These are phyloP conservation scores for Amblyraja radiata DNA, from an alignment of 2,797 vertebrate species.

Conservation along the genomic window DNA sequence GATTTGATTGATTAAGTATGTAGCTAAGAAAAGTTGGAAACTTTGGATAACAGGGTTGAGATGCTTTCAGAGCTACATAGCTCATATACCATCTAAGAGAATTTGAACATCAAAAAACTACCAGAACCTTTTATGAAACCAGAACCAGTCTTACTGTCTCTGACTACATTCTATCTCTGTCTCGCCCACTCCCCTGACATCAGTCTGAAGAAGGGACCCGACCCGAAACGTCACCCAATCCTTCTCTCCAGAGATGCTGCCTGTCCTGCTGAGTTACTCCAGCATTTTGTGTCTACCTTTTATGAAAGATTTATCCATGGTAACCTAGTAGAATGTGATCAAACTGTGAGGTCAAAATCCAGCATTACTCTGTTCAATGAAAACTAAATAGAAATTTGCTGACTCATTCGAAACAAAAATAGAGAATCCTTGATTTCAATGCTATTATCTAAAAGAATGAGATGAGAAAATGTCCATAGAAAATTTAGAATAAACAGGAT, in stretches of 20 bases:
- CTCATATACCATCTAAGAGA: background rate
- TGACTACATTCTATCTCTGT: too few species aligned
- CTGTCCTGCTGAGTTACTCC: too few species aligned
- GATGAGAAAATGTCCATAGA: background rate
- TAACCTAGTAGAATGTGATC: background rate
- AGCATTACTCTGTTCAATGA: background rate
- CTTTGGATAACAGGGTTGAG: background rate
- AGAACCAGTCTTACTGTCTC: too few species aligned
- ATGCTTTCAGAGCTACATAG: background rate
- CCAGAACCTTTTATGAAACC: background rate
- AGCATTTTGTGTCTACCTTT: too few species aligned
- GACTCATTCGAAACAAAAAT: background rate
- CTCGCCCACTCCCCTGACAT: too few species aligned
- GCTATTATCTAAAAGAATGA: background rate
- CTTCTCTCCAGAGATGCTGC: too few species aligned
- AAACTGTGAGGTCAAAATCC: background rate
- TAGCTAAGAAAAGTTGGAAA: background rate
- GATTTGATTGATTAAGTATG: background rate
- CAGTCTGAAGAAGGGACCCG: too few species aligned
- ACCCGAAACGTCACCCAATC: too few species aligned
- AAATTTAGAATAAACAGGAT: slow-evolving; percentile 11
- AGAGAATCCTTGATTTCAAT: background rate
- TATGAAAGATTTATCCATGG: background rate
- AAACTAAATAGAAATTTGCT: background rate
- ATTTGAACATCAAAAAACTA: background rate